Base-by-base conservation (phyloP, 2,797 vertebrate species). In the Acanthurus tractus region DNA sequence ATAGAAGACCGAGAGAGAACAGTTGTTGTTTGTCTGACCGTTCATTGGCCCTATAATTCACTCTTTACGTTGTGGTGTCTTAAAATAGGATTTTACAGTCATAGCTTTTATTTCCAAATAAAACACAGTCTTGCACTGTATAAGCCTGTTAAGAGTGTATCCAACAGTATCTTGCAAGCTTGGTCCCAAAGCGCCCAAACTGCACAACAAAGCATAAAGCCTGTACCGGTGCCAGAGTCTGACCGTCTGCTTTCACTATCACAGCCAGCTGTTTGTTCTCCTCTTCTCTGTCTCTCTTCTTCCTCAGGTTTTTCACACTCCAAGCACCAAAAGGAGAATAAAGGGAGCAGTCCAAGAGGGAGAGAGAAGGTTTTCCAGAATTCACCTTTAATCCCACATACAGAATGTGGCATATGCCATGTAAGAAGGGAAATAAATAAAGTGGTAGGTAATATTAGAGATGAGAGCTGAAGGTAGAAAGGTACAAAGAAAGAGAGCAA, bases 21-120 rank as follows among this genome's bases (percentile, higher is more conserved):
- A 69, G 38, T 34, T 62, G 66, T 70, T 78, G 45, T 75, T 74
- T 78, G 67, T 57, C 38, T 86, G 82, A 88, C 85, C 65, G 69
- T 82, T 75, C 61, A 78, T 50, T 29, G 46, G 74, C 83, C 80
- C 74, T 50, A 34, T 88, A 88, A 87, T 85, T 87, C 83, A 79
- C 57, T 82, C 64, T 79, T 82, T 73, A 74, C 63, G 48, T 85
- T 72, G 67, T 70, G 67, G 86, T 81, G 75, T 86, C 67, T 70
- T 81, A 65, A 82, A 92, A 89, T 81, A 57, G 75, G 84, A 92
- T 91, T 91, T 92, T 87, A 90, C 74, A 85, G 83, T 87, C 59
- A 12, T 66, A 66, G 75, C 76, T 86, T 84, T 79, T 79, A 85
- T 84, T 86, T 86, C 25, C 79, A 89, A 69, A 83, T 86, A 77